Evolutionary conservation across 2,888 invertebrate species (phyloP), one percentile per base, ranked within the genome.

Genomic region (Acleris emargana): DNA sequence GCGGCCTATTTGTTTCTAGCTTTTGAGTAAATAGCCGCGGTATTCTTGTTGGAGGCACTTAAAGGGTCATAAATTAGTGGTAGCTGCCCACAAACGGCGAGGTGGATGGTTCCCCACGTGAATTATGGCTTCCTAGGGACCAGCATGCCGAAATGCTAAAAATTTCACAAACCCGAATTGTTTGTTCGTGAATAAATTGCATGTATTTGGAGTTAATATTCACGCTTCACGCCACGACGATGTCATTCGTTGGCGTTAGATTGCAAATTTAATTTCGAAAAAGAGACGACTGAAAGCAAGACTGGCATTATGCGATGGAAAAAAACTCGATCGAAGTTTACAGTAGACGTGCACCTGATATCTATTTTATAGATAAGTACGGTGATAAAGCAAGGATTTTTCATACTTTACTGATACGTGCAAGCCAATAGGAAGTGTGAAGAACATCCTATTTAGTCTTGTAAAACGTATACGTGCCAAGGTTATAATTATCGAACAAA

Each of bases 1-100:
- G 60, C 55, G 51, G 55, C 51, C 61, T 61, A 54, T 60, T 66
- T 66, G 61, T 66, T 83, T 79, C 79, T 79, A 83, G 80, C 79
- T 79, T 85, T 83, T 82, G 82, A 80, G 82, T 82, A 79, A 85
- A 86, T 84, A 81, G 80, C 78, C 73, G 78, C 74, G 76, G 77
- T 79, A 76, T 78, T 79, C 76, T 78, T 78, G 79, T 83, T 79
- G 79, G 82, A 79, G 85, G 87, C 87, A 89, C 87, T 91, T 87
- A 87, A 86, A 89, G 86, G 83, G 83, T 81, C 76, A 88, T 91
- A 92, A 91, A 92, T 91, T 91, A 88, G 86, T 80, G 77, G 84
- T 80, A 80, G 87, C 84, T 84, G 82, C 81, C 90, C 89, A 81
- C 90, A 87, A 87, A 87, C 80, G 83, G 84, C 83, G 86, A 88